Evolutionary conservation across 2,797 vertebrate species (phyloP).

Genomic region (Hydrocynus forskahlii): DNA sequence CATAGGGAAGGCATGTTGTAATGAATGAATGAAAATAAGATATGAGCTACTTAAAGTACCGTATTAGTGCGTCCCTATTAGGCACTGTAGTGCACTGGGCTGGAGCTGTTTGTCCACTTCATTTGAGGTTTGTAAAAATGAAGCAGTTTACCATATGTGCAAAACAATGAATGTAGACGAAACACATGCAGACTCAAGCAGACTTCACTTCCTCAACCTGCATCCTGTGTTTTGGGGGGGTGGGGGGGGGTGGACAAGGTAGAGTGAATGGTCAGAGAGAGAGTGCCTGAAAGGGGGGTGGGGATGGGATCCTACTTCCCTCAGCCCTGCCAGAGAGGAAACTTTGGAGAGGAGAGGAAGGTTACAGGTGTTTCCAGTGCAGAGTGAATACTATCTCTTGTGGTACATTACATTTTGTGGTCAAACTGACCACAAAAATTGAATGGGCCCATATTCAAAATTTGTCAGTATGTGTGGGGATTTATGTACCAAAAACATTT

Average conservation of each 20-base stretch:
- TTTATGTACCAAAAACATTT: too few relatives aligned
- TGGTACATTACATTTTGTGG: neutral
- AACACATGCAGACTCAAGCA: conserved; percentile 47
- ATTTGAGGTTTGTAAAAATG: conserved; percentile 44
- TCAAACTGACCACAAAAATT: too few relatives aligned
- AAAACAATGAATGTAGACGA: conserved; percentile 62
- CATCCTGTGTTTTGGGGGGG: conserved; percentile 71
- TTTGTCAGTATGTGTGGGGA: too few relatives aligned
- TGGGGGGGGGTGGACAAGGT: conserved; percentile 47
- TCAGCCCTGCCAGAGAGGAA: conserved; percentile 59
- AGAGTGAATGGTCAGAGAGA: neutral
- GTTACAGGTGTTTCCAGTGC: conserved; percentile 47
- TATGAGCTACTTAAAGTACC: too few relatives aligned
- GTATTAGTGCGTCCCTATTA: too few relatives aligned
- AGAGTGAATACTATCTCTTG: neutral
- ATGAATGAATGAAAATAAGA: too few relatives aligned
- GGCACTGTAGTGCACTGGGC: neutral
- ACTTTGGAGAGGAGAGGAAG: conserved; percentile 46
- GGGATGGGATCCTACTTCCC: conserved; percentile 60
- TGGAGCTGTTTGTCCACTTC: conserved; percentile 48
- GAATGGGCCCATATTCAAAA: too few relatives aligned
- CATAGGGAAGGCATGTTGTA: too few relatives aligned
- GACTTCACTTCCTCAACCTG: conserved; percentile 70
- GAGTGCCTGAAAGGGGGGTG: conserved; percentile 45
- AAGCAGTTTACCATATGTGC: conserved; percentile 53